Evolutionary conservation across 2,797 vertebrate genomes (phyloP).

Genomic region (Catharus ustulatus): DNA sequence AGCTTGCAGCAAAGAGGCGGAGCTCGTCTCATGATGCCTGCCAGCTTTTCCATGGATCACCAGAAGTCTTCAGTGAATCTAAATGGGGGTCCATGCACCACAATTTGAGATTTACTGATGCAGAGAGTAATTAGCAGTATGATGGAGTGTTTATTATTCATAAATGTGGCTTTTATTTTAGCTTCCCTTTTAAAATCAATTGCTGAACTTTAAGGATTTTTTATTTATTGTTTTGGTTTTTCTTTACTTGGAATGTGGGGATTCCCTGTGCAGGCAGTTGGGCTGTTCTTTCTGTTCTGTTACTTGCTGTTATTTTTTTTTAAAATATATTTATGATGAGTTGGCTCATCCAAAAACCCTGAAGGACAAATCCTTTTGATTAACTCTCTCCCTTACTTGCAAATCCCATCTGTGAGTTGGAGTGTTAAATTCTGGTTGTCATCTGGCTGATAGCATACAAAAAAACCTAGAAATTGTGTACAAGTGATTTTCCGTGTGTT

Average conservation of each 20-base stretch:
- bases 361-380: conserved; percentile 30
- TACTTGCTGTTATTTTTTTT: conserved; percentile 12
- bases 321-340: not conserved
- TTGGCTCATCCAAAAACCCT: not conserved
- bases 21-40: not conserved
- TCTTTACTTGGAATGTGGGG: not conserved
- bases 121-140: conserved; percentile 4
- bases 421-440: conserved; percentile 30
- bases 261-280: not conserved
- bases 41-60: conserved; percentile 37
- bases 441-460: not conserved
- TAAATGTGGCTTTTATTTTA: conserved; percentile 24
- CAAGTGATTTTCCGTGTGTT: not conserved
- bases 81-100: not conserved
- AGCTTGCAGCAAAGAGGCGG: conserved; percentile 40
- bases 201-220: conserved; percentile 28
- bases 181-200: conserved; percentile 3
- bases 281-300: not conserved
- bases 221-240: not conserved
- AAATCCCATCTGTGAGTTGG: not conserved
- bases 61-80: conserved; percentile 19
- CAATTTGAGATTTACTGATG: conserved; percentile 31
- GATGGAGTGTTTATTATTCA: not conserved
- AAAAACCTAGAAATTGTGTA: not conserved
- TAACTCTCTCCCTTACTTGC: not conserved